Base-by-base conservation (phyloP, 2,797 vertebrate species). In the Staurois parvus region DNA sequence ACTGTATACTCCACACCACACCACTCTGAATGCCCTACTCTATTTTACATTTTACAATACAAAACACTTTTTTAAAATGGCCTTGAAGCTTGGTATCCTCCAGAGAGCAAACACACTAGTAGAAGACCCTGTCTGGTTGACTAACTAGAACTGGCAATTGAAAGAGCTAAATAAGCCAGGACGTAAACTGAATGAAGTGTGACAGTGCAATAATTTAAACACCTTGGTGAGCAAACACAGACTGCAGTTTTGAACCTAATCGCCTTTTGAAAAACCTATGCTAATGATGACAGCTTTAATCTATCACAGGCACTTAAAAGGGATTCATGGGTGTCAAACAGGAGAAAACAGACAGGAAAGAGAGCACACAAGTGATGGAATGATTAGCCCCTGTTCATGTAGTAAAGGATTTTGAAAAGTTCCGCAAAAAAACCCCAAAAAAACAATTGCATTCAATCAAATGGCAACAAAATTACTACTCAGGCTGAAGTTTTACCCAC, bases 361-460 rank as follows among this genome's bases (percentile, higher is more conserved):
- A 86, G 48, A 26, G 85, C 76, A 84, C 48, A 42, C 86, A 62
- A 59, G 81, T 87, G 84, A 88, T 48, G 64, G 59, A 21, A 91
- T 80, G 85, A 90, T 89, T 89, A 88, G 84, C 72, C 26, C 86
- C 29, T 28, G 56, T 59, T 85, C 73, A 87, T 85, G 87, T 89
- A 87, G 87, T 87, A 30, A 73, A 66, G 30, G 87, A 82, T 78
- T 80, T 74, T 84, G 88, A 67, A 87, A 74, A 66, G 42, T 45
- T 45, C 9, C 9, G 9, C 0, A 37, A 37, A 37, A 37, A 37
- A 37, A 37, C n/a, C n/a, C n/a, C n/a, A 34, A 85, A 66, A 88
- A 79, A 88, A 34, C 59, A 12, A 83, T 73, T 24, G 59, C 32
- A 84, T 32, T 28, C 84, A 89, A 79, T 78, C 45, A 82, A 56